Conservation (phyloP, 2,888 invertebrate species). For the Meiosimyza decipiens region DNA sequence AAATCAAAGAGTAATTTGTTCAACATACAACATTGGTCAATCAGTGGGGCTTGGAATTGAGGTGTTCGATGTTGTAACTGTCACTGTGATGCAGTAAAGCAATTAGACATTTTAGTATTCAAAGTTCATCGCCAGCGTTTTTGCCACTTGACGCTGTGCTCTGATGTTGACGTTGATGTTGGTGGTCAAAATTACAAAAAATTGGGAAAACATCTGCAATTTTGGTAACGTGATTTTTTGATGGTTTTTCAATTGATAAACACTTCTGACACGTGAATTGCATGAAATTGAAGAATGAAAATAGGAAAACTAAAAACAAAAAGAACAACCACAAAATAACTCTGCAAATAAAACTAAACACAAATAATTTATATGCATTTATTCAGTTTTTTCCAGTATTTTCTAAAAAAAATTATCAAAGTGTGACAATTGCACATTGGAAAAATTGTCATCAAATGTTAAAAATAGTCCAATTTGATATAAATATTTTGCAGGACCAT, state of each 20-base stretch:
- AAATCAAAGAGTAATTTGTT: constrained; percentile 53
- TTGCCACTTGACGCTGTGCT: constrained; percentile 11
- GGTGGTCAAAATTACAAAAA: background rate
- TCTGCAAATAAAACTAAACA: too few relatives aligned
- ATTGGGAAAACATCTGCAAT: constrained; percentile 1
- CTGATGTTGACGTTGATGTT: constrained; percentile 11
- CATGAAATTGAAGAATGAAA: too few relatives aligned
- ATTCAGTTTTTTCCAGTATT: too few relatives aligned
- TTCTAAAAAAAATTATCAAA: too few relatives aligned
- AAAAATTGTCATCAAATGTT: too few relatives aligned
- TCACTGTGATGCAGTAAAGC: constrained; percentile 32
- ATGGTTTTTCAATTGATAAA: constrained; percentile 10
- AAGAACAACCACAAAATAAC: too few relatives aligned
- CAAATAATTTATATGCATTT: too few relatives aligned
- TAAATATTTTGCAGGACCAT: too few relatives aligned
- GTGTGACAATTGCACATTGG: too few relatives aligned
- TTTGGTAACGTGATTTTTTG: background rate
- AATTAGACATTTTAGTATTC: constrained; percentile 48
- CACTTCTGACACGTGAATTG: background rate
- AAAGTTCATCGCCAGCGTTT: constrained; percentile 43
- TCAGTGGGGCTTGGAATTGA: too few relatives aligned
- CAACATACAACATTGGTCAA: constrained; percentile 16
- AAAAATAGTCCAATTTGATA: too few relatives aligned
- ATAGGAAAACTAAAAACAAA: too few relatives aligned
- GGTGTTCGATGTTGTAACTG: constrained; percentile 1